These are phyloP conservation scores for Dascillus cervinus DNA, from an alignment of 2,888 invertebrate genomes.

Conservation along the genomic window DNA sequence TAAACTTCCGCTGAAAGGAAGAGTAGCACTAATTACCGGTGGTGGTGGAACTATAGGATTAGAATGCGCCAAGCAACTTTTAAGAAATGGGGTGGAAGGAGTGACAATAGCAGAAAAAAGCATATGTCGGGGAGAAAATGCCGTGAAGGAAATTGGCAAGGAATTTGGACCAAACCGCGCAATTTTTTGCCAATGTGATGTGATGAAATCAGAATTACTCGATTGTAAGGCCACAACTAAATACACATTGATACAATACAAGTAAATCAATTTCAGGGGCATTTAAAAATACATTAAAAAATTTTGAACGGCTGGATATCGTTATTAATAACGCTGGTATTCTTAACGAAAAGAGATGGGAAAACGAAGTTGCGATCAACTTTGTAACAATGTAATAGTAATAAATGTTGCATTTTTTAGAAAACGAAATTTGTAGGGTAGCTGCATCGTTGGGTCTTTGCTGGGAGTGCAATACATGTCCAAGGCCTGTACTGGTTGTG, in stretches of 20 bases:
- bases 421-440: constrained; percentile 1
- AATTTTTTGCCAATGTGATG: too few relatives aligned
- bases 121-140: constrained; percentile 54
- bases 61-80: constrained; percentile 57
- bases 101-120: constrained; percentile 65
- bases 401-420: background rate
- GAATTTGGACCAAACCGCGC: constrained; percentile 63
- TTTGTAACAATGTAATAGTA: constrained; percentile 4
- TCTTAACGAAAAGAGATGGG: constrained; percentile 1
- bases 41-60: constrained; percentile 66
- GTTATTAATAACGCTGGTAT: constrained; percentile 6
- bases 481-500: constrained; percentile 2
- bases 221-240: too few relatives aligned
- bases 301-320: constrained; percentile 4
- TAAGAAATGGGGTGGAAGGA: constrained; percentile 56
- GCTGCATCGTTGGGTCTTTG: constrained; percentile 26
- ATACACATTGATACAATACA: too few relatives aligned
- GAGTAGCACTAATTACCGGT: constrained; percentile 65
- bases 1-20: constrained; percentile 47
- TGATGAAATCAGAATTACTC: constrained; percentile 16
- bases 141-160: constrained; percentile 52
- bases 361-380: constrained; percentile 4
- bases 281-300: constrained; percentile 1
- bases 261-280: constrained; percentile 5
- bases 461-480: constrained; percentile 5